Evolutionary conservation across 2,113 vertebrate species (phyloP).

Genomic region (Fulmarus glacialis): DNA sequence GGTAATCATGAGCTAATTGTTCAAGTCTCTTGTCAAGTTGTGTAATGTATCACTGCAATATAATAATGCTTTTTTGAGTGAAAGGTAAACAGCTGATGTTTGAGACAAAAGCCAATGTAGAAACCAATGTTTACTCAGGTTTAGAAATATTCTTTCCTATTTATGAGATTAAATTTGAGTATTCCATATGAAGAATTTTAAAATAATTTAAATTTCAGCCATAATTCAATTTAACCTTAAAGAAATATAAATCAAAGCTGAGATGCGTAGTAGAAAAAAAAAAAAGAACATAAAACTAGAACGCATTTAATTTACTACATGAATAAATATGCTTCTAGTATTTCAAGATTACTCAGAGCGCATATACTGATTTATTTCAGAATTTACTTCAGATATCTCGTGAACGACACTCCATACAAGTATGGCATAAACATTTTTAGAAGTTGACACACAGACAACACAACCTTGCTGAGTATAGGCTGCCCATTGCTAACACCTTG

Average conservation of each 20-base stretch:
- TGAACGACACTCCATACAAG: rapidly evolving
- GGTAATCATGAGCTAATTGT: not conserved
- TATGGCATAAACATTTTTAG: not conserved
- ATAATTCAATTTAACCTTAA: not conserved
- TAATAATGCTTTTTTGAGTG: not conserved
- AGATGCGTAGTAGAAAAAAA: not conserved
- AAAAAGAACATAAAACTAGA: not conserved
- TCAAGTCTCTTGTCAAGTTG: not conserved
- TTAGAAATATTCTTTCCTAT: not conserved
- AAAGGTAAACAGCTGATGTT: conserved; percentile 21
- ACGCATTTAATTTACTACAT: not conserved
- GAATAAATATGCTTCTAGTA: not conserved
- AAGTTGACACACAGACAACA: not conserved
- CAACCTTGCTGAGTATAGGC: not conserved
- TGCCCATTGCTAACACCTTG: not conserved
- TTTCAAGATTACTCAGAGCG: not conserved
- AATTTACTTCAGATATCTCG: not conserved
- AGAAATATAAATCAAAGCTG: not conserved
- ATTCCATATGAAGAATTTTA: not conserved
- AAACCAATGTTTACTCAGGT: not conserved
- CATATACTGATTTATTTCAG: not conserved
- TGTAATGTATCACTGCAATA: not conserved
- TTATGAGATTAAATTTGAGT: not conserved
- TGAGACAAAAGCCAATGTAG: not conserved
- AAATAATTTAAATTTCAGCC: not conserved